These are phyloP conservation scores for Dascyllus trimaculatus DNA, from an alignment of 2,113 vertebrate species.

Conservation along the genomic window DNA sequence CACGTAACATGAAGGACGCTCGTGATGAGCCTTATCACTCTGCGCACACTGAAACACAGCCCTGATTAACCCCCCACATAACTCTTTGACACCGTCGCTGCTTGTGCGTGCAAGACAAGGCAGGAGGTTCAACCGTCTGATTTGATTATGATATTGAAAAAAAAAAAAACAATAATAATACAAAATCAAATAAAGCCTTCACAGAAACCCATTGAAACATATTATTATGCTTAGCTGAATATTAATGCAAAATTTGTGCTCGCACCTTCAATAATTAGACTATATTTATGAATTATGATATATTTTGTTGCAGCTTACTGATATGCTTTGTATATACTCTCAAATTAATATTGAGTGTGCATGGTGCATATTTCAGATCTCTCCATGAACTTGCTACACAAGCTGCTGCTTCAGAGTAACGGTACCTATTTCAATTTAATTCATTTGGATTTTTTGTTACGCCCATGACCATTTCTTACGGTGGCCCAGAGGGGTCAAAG, in stretches of 20 bases:
- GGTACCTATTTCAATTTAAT: no score
- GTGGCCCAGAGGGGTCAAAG: no score
- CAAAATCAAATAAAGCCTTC: background rate
- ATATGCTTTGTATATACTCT: background rate
- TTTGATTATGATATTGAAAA: background rate
- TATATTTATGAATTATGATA: background rate
- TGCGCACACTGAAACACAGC: conserved; percentile 23
- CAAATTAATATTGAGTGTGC: background rate
- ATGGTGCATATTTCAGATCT: no score
- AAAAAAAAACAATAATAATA: no score
- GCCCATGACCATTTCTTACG: no score
- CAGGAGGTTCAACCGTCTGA: background rate
- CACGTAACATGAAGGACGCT: conserved; percentile 39
- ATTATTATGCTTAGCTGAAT: background rate
- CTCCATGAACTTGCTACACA: no score
- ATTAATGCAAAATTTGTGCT: no score
- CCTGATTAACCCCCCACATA: conserved; percentile 12
- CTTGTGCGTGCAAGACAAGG: conserved; percentile 7
- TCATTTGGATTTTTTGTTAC: no score
- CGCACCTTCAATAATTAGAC: background rate
- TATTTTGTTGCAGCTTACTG: background rate
- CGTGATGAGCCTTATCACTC: conserved; percentile 45
- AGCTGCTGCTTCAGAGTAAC: no score
- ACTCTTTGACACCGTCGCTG: background rate
- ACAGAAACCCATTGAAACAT: background rate